Conservation (phyloP, 2,113 vertebrate genomes). For the Dolichallabes microphthalmus region DNA sequence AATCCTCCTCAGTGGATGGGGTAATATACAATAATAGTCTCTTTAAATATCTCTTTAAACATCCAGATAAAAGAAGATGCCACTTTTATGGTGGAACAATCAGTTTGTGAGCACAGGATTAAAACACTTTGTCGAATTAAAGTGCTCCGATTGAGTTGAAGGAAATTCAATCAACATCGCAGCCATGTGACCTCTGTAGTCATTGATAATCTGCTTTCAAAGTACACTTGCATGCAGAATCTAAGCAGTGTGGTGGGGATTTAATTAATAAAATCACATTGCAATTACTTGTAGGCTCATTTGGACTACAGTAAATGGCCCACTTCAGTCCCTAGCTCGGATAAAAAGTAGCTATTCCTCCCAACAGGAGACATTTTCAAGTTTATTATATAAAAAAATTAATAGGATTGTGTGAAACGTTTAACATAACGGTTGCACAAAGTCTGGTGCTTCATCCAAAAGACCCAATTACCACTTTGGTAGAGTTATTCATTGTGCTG, state of each 20-base stretch:
- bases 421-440: not conserved
- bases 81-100: not conserved
- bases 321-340: not conserved
- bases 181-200: not conserved
- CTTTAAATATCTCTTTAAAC: not conserved
- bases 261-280: conserved; percentile 5
- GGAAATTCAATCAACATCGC: conserved; percentile 14
- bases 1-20: not conserved
- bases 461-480: not conserved
- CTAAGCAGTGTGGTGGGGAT: not conserved
- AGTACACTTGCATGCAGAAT: conserved; percentile 1
- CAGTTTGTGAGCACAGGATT: not conserved
- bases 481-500: too few relatives aligned
- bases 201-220: conserved; percentile 4
- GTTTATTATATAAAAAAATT: not conserved
- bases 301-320: not conserved
- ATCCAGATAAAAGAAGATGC: not conserved
- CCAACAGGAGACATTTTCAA: not conserved
- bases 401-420: not conserved
- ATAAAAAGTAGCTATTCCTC: not conserved
- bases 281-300: conserved; percentile 21
- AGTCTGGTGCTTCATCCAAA: not conserved
- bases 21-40: not conserved
- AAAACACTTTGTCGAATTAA: not conserved
- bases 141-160: not conserved